Base-by-base conservation (phyloP, 2,888 invertebrate genomes). In the Melangyna quadrimaculata region DNA sequence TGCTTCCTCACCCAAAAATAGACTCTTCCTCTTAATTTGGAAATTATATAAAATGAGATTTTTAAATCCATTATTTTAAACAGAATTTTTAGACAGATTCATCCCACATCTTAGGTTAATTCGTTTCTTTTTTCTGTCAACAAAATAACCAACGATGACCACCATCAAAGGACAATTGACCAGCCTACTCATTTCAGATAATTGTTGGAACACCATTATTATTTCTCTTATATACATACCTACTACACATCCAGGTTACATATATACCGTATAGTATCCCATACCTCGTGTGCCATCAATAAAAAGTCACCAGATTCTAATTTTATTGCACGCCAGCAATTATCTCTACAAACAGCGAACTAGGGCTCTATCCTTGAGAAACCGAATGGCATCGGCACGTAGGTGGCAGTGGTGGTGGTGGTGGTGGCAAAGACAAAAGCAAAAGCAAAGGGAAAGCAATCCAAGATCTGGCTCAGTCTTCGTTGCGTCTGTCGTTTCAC, bases 221-320 rank as follows among this genome's bases (percentile, higher is more conserved):
- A 55, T 73, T 78, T 77, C 59, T 67, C 40, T 29, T 55, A 27
- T 55, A 40, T 14, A 4, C 6, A n/a, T 7, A 59, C 7, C 3
- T 37, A 9, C 40, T 43, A 43, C 22, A 45, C 9, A 45, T 1
- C 10, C 17, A 45, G 43, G 7, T 48, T 48, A 10, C 29, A 17
- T 55, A 9, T 24, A 24, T 22, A 2, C 22, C 4, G 37, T 14
- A 55, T 45, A 77, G 80, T 70, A 71, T 70, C 82, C 70, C 86
- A 78, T 87, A 87, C 81, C 78, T 78, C 78, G 78, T 74, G 74
- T 74, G 74, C 74, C 82, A 87, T 87, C 87, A 87, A 87, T 87
- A 87, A 86, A 86, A 87, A 82, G 87, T 87, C 87, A 71, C 78
- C 81, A 73, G 87, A 87, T 87, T 82, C 87, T 87, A 87, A 87